Evolutionary conservation across 2,888 invertebrate species (phyloP).

Genomic region (Cinara cedri): DNA sequence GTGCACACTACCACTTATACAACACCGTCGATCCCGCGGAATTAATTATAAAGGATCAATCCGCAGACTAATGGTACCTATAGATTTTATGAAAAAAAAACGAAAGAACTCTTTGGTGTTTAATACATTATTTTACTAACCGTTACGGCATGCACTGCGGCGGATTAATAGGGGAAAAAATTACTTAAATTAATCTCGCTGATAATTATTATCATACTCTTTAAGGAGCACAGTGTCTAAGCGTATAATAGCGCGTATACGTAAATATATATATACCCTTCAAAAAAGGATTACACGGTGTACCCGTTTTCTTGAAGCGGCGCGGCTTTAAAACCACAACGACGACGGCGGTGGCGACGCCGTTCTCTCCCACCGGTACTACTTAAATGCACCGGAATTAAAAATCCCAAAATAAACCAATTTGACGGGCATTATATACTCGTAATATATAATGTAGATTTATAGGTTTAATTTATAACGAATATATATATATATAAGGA

Average conservation of each 20-base stretch:
- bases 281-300: slow-evolving; percentile 13
- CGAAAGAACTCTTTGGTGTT: not conserved
- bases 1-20: not conserved
- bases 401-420: slow-evolving; percentile 21
- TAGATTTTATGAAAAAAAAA: not conserved
- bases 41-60: slow-evolving; percentile 1
- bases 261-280: not conserved
- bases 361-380: not conserved
- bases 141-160: not conserved
- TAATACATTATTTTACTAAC: not conserved
- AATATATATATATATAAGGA: not conserved
- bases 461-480: slow-evolving; percentile 24
- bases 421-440: not conserved
- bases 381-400: not conserved
- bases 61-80: no score
- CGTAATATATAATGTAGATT: not conserved
- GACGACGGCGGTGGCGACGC: no score
- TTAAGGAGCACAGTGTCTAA: slow-evolving; percentile 7
- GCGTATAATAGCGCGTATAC: not conserved
- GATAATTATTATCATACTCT: not conserved
- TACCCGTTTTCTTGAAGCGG: slow-evolving; percentile 6
- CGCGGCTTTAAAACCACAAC: slow-evolving; percentile 13
- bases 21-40: not conserved
- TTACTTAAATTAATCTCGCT: slow-evolving; percentile 17
- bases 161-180: not conserved